Percentiles rank a stretch among this genome's conserved stretches.
Evolutionary conservation across 2,888 invertebrate genomes (phyloP).

Genomic region (Caenorhabditis wallacei): DNA sequence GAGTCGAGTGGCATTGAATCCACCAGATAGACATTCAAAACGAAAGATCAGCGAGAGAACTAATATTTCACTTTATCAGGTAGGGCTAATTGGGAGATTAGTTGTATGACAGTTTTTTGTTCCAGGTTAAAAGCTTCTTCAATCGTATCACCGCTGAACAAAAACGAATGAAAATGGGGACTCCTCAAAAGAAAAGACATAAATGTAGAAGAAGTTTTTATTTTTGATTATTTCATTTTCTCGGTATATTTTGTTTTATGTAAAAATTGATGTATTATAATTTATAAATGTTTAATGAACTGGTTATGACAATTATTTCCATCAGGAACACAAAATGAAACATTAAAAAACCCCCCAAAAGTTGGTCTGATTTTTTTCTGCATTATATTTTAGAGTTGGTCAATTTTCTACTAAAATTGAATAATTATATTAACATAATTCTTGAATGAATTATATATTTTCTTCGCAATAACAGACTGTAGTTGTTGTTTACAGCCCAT

Average conservation of each 20-base stretch:
- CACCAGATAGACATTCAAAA: conserved; percentile 31
- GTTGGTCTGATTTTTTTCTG: too few species aligned
- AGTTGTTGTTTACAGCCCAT: too few species aligned
- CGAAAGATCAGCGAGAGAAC: conserved; percentile 33
- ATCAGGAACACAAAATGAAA: too few species aligned
- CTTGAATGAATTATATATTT: too few species aligned
- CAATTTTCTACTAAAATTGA: too few species aligned
- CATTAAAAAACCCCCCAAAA: too few species aligned
- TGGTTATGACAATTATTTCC: too few species aligned
- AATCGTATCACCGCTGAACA: conserved; percentile 40
- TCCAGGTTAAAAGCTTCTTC: conserved; percentile 50
- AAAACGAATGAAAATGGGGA: conserved; percentile 13
- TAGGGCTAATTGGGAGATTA: background rate
- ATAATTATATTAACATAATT: too few species aligned
- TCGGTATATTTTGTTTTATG: background rate
- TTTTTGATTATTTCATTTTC: background rate
- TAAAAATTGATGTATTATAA: too few species aligned
- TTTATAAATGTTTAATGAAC: too few species aligned
- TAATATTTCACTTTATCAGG: conserved; percentile 51
- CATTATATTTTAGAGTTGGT: too few species aligned
- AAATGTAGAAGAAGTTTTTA: background rate
- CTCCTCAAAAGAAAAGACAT: background rate
- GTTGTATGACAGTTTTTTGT: background rate
- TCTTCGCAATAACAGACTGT: too few species aligned
- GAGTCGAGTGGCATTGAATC: conserved; percentile 8